Base-by-base conservation (phyloP, 2,888 invertebrate genomes). In the Shargacucullia verbasci region DNA sequence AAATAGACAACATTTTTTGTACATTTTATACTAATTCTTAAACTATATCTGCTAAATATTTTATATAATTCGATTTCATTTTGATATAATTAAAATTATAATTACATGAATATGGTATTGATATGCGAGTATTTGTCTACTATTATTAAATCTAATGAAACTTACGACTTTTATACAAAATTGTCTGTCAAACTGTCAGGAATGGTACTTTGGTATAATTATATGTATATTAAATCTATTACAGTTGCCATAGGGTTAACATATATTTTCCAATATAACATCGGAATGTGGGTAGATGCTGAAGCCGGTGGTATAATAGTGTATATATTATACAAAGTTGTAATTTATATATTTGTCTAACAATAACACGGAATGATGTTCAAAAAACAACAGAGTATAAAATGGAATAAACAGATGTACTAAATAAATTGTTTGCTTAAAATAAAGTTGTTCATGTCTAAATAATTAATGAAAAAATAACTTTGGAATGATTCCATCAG, bases 101-200 rank as follows among this genome's bases (percentile, higher is more conserved):
- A 20, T 20, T 20, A 20, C 20, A 61, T 67, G 64, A 67, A 67
- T 71, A 73, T 79, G 66, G 73, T 63, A 75, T 74, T 84, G 84
- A 84, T 84, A 84, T 84, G 85, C 82, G 84, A 85, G 84, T 84
- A 84, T 84, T 83, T 82, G 68, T 76, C 61, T 71, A 69, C 43
- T 55, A 50, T 60, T 48, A 58, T 64, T 62, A 62, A 65, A 45
- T 48, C 62, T 66, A 69, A 64, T 66, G 55, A 59, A 59, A 27
- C 50, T 57, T 47, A 52, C 14, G 37, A 55, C 27, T 61, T 44
- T 52, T 60, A 25, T 53, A 54, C 53, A 39, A 50, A 25, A 54
- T 34, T 45, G 29, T 38, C n/a, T 35, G 9, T 29, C 35, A 47
- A 27, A 7, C 12, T 59, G 10, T 52, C 46, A 52, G 57, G 41